Evolutionary conservation across 2,113 vertebrate genomes (phyloP), one percentile per base, ranked within the genome.

Genomic region (Toxostoma redivivum): DNA sequence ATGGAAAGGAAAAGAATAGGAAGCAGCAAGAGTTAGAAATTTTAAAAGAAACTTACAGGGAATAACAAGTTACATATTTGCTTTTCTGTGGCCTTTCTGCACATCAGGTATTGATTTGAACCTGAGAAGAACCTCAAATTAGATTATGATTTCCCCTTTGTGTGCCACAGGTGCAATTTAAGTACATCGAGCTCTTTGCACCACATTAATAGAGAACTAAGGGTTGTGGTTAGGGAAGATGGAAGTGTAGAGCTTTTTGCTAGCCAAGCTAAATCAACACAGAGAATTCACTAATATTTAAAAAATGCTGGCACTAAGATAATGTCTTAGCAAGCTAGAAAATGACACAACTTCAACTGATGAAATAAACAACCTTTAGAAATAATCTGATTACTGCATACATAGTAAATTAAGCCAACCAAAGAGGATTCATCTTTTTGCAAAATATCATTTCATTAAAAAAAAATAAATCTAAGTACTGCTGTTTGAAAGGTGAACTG

Each of bases 61-160:
- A 92, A 71, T 56, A 81, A 37, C 18, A 93, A 71, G 64, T 56
- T 48, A 81, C 20, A 10, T 71, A 72, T 65, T 81, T 77, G 37
- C 37, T 58, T 72, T 89, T 62, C 65, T 42, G 23, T 38, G 62
- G 61, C 17, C 56, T 40, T 89, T 60, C 84, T 62, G 73, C 20
- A 73, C 60, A 81, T 23, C 20, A 67, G n/a, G 64, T 89, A 95
- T 88, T 80, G 71, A 96, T 88, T 28, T 74, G 85, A 86, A 94
- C 85, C 79, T 10, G 71, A 81, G 48, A 76, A 83, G 27, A 35
- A 65, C 58, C 67, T 82, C 74, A 81, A 73, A 79, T 92, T 50
- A 90, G 73, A 87, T 66, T 48, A 61, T 22, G 25, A 95, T 82
- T 92, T 91, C 78, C 74, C 50, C 66, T 92, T 66, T 47, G 71